Evolutionary conservation across 2,888 invertebrate genomes (phyloP).

Genomic region (Dyspetes luteomarginatus): DNA sequence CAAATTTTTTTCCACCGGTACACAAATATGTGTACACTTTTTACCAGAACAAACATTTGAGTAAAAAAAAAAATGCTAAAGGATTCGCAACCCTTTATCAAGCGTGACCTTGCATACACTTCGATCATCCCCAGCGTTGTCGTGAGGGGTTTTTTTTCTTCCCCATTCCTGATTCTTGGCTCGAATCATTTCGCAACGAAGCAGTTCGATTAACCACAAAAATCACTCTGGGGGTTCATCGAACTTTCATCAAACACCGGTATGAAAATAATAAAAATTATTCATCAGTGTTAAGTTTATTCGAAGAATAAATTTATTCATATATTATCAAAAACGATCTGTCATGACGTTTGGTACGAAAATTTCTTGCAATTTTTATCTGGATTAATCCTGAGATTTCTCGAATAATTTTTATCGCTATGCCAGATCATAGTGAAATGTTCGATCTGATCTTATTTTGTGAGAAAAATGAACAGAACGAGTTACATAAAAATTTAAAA

Average conservation of each 20-base stretch:
- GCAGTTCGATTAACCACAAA: constrained; percentile 52
- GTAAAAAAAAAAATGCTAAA: constrained; percentile 65
- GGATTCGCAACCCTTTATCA: constrained; percentile 67
- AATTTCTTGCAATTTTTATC: too few species aligned
- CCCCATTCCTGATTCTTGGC: neutral
- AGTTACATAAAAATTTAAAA: too few species aligned
- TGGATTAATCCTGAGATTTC: too few species aligned
- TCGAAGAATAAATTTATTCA: neutral
- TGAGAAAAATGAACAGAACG: too few species aligned
- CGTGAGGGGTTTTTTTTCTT: constrained; percentile 35
- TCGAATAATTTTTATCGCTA: too few species aligned
- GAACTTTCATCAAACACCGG: constrained; percentile 40
- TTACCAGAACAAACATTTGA: constrained; percentile 71
- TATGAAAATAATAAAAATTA: neutral
- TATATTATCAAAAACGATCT: too few species aligned
- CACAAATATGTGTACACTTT: constrained; percentile 11
- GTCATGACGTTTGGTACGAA: too few species aligned
- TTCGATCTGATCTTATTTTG: too few species aligned
- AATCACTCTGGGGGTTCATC: constrained; percentile 41
- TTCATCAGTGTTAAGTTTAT: neutral
- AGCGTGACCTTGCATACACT: constrained; percentile 65
- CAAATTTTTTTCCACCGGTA: constrained; percentile 9
- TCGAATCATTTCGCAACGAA: constrained; percentile 39
- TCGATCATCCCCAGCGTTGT: neutral
- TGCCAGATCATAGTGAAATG: too few species aligned